These are phyloP conservation scores for Axea sp. DNA, from an alignment of 2,888 invertebrate genomes.

Conservation along the genomic window DNA sequence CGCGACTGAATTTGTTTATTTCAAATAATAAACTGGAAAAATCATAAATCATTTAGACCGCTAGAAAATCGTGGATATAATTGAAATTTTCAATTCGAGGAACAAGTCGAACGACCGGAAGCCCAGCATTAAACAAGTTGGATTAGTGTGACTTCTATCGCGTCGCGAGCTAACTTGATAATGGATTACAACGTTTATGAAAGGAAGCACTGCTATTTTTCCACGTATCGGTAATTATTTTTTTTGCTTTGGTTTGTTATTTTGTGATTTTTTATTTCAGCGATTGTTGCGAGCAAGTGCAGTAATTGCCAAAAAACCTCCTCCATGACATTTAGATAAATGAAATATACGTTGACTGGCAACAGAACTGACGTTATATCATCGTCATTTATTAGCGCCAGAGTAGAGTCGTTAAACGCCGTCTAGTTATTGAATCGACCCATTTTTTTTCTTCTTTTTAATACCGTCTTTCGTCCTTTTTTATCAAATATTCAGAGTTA, in stretches of 20 bases:
- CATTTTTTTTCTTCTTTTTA: slow-evolving; percentile 1
- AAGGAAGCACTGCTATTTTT: slow-evolving; percentile 29
- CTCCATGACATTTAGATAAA: slow-evolving; percentile 31
- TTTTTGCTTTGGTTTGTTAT: no score
- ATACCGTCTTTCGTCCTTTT: background rate
- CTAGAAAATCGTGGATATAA: background rate
- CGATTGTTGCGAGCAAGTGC: slow-evolving; percentile 3
- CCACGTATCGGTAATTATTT: slow-evolving; percentile 32
- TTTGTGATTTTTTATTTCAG: slow-evolving; percentile 23
- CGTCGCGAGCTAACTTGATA: slow-evolving; percentile 11
- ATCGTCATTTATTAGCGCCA: slow-evolving; percentile 26
- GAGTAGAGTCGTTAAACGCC: slow-evolving; percentile 25
- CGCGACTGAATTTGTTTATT: no score
- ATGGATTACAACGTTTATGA: slow-evolving; percentile 31
- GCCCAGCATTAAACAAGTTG: slow-evolving; percentile 19
- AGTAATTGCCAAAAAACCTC: slow-evolving; percentile 7
- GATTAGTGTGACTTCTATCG: slow-evolving; percentile 7
- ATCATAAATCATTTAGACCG: no score
- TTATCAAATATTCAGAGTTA: background rate
- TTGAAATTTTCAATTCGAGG: background rate
- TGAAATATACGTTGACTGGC: slow-evolving; percentile 33
- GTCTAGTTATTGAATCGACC: slow-evolving; percentile 6
- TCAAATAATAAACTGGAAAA: no score
- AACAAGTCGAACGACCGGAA: background rate
- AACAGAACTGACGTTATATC: slow-evolving; percentile 32